phyloP scores from a whole-genome alignment of 2,797 vertebrate species.

The Melanotaenia parkinsoni region DNA sequence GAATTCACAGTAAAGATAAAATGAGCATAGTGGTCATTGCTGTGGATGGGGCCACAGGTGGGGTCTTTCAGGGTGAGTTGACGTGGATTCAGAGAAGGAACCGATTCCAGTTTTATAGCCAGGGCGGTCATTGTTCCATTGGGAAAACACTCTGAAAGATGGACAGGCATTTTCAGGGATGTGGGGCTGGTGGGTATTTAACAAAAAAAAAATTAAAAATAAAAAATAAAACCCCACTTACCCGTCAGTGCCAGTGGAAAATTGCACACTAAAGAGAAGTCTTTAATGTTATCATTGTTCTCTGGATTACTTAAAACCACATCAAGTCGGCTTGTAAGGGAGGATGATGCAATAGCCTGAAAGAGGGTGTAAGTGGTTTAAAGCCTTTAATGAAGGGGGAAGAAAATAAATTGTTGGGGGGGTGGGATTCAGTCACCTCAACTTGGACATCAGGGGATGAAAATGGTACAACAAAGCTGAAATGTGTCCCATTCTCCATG shows the following conservation, averaged over 20 bases:
- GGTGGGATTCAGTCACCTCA: constrained; percentile 47
- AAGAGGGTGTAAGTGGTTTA: background rate
- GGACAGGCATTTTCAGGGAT: background rate
- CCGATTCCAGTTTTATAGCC: constrained; percentile 75
- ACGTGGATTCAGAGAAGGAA: constrained; percentile 71
- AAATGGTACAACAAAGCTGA: constrained; percentile 66
- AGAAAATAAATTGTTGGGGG: too few species aligned
- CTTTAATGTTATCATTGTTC: constrained; percentile 30
- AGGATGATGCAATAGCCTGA: constrained; percentile 56
- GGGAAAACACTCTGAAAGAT: constrained; percentile 81
- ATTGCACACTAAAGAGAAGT: constrained; percentile 70
- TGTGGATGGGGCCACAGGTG: constrained; percentile 73
- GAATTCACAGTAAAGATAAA: constrained; percentile 74
- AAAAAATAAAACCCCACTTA: constrained; percentile 19
- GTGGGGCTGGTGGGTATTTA: too few species aligned
- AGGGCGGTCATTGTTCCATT: constrained; percentile 82
- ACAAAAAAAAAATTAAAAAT: constrained; percentile 17
- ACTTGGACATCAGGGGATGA: constrained; percentile 36
- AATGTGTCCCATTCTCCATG: constrained; percentile 65
- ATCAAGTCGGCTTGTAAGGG: constrained; percentile 64
- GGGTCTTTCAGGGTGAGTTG: constrained; percentile 78
- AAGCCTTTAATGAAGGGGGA: too few species aligned
- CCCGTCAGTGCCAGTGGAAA: constrained; percentile 64
- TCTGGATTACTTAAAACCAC: constrained; percentile 53
- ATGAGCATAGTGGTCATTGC: constrained; percentile 64